Percentiles rank a stretch among this genome's conserved stretches.
Evolutionary conservation across 2,888 invertebrate species (phyloP).

Genomic region (Exephanes ischioxanthus): DNA sequence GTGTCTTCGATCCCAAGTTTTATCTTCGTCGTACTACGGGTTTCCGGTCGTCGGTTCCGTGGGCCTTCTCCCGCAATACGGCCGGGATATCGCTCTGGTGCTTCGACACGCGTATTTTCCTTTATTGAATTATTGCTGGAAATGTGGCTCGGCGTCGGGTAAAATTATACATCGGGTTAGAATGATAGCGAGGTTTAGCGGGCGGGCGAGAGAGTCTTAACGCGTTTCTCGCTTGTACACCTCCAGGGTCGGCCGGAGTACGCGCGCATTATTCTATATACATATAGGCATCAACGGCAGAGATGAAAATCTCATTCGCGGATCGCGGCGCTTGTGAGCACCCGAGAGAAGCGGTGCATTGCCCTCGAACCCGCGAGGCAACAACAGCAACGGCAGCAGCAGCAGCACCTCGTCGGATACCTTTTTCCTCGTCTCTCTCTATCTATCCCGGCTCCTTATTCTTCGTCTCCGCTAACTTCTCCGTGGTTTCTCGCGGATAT

Average conservation of each 20-base stretch:
- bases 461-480: background rate
- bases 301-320: conserved; percentile 67
- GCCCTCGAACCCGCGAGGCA: conserved; percentile 61
- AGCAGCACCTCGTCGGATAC: conserved; percentile 41
- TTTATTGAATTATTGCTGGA: conserved; percentile 67
- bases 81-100: background rate
- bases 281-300: conserved; percentile 25
- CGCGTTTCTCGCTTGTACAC: conserved; percentile 29
- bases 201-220: conserved; percentile 51
- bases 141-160: conserved; percentile 50
- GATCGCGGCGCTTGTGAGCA: conserved; percentile 60
- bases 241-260: background rate
- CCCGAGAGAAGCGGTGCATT: conserved; percentile 61
- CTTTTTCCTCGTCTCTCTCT: conserved; percentile 34
- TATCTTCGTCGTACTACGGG: background rate
- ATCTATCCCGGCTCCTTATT: conserved; percentile 14
- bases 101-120: conserved; percentile 9
- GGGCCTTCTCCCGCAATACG: background rate
- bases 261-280: conserved; percentile 5
- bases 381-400: conserved; percentile 37
- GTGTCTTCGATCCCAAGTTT: too few species aligned
- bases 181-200: conserved; percentile 57
- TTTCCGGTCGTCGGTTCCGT: background rate
- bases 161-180: conserved; percentile 67
- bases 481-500: conserved; percentile 29